phyloP scores from a whole-genome alignment of 1,140 invertebrate species.

The Octopus bimaculoides region DNA sequence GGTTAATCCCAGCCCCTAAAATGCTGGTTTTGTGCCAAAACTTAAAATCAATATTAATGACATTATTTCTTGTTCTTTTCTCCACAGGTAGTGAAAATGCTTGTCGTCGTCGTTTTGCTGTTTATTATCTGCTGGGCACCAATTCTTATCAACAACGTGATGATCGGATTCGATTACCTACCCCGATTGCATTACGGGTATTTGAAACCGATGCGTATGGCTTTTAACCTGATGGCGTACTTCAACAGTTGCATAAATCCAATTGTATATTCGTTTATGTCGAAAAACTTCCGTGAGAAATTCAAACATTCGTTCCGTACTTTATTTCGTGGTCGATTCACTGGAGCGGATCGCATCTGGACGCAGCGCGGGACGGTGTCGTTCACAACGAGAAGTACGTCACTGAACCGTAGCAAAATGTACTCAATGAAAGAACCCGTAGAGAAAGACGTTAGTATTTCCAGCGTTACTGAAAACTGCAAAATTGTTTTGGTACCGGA shows the following conservation, averaged over 20 bases:
- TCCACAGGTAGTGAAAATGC: conserved; percentile 60
- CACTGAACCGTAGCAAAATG: conserved; percentile 5
- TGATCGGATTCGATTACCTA: conserved; percentile 63
- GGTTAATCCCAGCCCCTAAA: not conserved
- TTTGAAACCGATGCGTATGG: conserved; percentile 66
- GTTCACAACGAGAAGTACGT: not conserved
- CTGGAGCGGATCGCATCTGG: not conserved
- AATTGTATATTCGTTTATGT: conserved; percentile 79
- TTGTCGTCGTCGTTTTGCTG: conserved; percentile 58
- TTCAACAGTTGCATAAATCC: conserved; percentile 72
- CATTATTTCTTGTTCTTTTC: not conserved
- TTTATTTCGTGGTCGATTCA: not conserved
- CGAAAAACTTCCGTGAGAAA: conserved; percentile 71
- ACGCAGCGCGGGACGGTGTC: not conserved
- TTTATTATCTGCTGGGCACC: conserved; percentile 62
- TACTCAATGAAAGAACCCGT: not conserved
- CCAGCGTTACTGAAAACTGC: not conserved
- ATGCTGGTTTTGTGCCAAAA: not conserved
- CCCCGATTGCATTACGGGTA: conserved; percentile 58
- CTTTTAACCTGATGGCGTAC: conserved; percentile 65
- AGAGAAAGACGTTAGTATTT: not conserved
- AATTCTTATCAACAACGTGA: conserved; percentile 49
- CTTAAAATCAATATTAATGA: not conserved
- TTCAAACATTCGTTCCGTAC: conserved; percentile 57
- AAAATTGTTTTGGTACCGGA: not conserved